Conservation (phyloP, 2,113 vertebrate species). For the Hassar affinis region DNA sequence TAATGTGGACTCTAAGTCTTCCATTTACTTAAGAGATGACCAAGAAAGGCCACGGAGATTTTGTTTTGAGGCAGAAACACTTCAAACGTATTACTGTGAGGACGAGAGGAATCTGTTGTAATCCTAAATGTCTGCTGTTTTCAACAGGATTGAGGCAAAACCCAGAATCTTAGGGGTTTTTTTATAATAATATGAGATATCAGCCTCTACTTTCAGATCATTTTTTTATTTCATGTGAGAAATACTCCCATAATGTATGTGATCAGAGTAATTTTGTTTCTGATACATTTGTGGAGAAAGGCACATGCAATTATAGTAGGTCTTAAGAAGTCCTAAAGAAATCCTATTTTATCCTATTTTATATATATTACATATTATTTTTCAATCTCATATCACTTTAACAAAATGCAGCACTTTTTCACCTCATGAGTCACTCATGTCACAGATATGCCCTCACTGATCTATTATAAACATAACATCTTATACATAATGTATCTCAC, state of each 20-base stretch:
- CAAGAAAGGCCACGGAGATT: background rate
- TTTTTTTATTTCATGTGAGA: slow-evolving; percentile 28
- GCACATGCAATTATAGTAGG: background rate
- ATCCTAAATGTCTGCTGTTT: background rate
- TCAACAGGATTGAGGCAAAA: slow-evolving; percentile 22
- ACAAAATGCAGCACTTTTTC: background rate
- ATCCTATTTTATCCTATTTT: too few relatives aligned
- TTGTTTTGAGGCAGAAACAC: background rate
- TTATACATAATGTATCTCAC: background rate
- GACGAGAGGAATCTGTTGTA: slow-evolving; percentile 4
- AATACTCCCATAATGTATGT: slow-evolving; percentile 9
- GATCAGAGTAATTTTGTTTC: background rate
- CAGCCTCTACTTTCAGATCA: background rate
- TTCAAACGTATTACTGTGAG: slow-evolving; percentile 15
- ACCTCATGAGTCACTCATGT: too few relatives aligned
- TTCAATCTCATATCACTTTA: background rate
- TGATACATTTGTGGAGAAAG: slow-evolving; percentile 17
- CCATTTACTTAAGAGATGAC: slow-evolving; percentile 25
- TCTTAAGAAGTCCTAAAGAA: background rate
- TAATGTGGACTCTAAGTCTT: slow-evolving; percentile 33
- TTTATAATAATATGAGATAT: background rate
- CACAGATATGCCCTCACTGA: background rate
- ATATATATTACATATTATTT: background rate
- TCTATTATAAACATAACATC: background rate
- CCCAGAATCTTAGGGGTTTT: background rate